Conservation (phyloP, 2,797 vertebrate species). For the Manis crassicaudata region DNA sequence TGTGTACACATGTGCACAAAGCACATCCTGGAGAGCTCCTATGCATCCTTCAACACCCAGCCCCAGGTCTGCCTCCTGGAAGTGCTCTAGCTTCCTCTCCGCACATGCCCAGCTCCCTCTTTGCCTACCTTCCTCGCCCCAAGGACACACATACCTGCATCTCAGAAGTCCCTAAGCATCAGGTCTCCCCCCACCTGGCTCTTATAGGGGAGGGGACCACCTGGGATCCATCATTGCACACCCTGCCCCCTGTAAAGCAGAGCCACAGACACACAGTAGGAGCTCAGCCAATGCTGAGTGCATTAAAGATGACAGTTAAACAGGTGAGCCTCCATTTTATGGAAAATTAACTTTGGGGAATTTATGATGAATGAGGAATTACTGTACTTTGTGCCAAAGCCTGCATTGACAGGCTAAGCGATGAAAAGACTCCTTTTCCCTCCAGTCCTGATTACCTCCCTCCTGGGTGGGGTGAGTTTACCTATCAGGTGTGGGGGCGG, state of each 20-base stretch:
- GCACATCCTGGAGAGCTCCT: neutral
- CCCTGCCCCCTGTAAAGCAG: accelerated
- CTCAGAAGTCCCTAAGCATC: neutral
- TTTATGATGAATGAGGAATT: conserved; percentile 54
- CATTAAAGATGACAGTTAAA: neutral
- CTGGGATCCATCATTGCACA: too few relatives aligned
- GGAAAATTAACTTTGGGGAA: conserved; percentile 64
- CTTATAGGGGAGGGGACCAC: neutral
- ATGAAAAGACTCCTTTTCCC: conserved; percentile 44
- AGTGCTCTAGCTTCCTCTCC: accelerated
- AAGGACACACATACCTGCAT: neutral
- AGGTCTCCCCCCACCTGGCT: too few relatives aligned
- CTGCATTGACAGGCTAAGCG: neutral
- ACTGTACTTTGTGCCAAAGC: conserved; percentile 5
- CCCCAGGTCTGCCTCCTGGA: too few relatives aligned
- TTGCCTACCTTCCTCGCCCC: neutral
- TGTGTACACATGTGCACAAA: accelerated
- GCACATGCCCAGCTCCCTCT: accelerated
- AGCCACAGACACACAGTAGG: neutral
- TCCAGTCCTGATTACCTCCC: neutral
- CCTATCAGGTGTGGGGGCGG: neutral
- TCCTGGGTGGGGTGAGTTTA: neutral
- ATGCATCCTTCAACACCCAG: accelerated
- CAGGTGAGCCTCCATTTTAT: neutral
- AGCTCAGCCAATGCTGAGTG: neutral